Evolutionary conservation across 2,113 vertebrate genomes (phyloP).

Genomic region (Eidolon helvum): DNA sequence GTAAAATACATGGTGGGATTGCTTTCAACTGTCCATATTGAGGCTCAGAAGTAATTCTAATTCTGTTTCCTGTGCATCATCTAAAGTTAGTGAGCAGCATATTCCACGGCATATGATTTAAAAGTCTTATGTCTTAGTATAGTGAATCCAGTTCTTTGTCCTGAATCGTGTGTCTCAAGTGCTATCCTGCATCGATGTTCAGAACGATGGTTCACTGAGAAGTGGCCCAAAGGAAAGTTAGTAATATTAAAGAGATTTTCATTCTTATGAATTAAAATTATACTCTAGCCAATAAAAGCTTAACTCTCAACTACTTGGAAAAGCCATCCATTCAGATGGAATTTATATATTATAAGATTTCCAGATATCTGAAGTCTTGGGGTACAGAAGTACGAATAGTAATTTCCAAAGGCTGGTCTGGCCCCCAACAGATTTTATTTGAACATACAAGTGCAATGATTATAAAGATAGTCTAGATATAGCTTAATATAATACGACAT

Average conservation of each 20-base stretch:
- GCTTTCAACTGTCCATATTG: not conserved
- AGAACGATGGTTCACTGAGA: not conserved
- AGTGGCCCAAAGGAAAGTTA: not conserved
- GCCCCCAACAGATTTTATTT: not conserved
- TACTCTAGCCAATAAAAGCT: not conserved
- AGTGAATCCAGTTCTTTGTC: not conserved
- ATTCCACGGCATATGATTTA: not conserved
- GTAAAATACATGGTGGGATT: not conserved
- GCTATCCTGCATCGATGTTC: not conserved
- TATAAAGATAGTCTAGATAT: constrained; percentile 20
- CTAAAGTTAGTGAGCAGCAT: not conserved
- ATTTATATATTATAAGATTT: constrained; percentile 18
- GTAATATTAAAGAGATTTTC: not conserved
- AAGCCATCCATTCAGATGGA: not conserved
- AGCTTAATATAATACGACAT: not conserved
- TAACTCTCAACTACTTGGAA: constrained; percentile 17
- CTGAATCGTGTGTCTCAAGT: not conserved
- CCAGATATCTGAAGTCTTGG: not conserved
- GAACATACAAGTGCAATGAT: not conserved
- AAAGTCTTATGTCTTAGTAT: not conserved
- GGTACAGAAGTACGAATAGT: not conserved
- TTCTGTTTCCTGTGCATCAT: not conserved
- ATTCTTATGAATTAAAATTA: not conserved
- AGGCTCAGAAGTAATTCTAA: not conserved
- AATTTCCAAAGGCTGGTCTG: not conserved